Evolutionary conservation across 2,797 vertebrate species (phyloP), one percentile per base, ranked within the genome.

Genomic region (Phrynocephalus vlangalii): DNA sequence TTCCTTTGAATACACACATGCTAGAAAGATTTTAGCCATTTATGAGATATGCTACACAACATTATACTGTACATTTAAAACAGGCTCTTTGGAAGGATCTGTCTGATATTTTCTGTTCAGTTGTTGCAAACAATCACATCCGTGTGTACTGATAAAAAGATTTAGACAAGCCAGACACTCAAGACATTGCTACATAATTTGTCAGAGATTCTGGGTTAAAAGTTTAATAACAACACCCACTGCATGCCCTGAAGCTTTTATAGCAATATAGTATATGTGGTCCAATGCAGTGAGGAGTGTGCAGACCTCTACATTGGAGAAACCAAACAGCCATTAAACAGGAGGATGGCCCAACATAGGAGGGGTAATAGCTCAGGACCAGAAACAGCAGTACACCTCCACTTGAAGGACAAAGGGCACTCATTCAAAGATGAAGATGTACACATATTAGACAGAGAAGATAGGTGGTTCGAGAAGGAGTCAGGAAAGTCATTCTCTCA

Each of bases 51-150:
- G 26, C 38, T 44, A 1, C 1, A 68, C n/a, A 1, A 6, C 24
- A 63, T 1, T 75, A 20, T 75, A 75, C 28, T n/a, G 4, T 4
- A 30, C 33, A 66, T 48, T 63, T 56, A 79, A 78, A 63, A 18
- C 22, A 67, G 77, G 24, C 38, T 26, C 6, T 30, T 30, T 24
- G 11, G 48, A 38, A 80, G 67, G 52, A 78, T 81, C 66, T 50
- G 10, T 5, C 48, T 85, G 52, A 5, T 63, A 30, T 60, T 75
- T 67, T 30, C 7, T 38, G 52, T 24, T 83, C 66, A 60, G 75
- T 52, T 91, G 73, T 52, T 82, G 68, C 63, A 72, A 78, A 84
- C 83, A 88, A 85, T 84, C 83, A 85, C 16, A 7, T 24, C 83
- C 83, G 20, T 30, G 20, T 30, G 38, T 8, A 66, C 66, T 26